Evolutionary conservation across 2,888 invertebrate species (phyloP).

Genomic region (Plemyria rubiginata): DNA sequence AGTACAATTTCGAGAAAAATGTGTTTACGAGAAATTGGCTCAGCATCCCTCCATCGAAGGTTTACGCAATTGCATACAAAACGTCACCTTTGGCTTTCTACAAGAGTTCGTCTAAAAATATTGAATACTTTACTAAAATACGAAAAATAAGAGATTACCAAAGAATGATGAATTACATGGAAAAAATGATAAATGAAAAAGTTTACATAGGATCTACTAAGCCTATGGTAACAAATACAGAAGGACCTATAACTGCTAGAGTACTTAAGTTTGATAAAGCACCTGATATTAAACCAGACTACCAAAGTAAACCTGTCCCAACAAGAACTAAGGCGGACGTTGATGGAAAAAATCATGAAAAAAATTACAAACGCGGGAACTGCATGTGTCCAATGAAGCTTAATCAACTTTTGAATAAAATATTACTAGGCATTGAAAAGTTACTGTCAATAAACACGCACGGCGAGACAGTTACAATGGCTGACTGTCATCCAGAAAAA

Average conservation of each 20-base stretch:
- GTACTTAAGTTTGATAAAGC: not conserved
- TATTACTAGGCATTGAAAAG: constrained; percentile 53
- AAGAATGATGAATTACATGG: constrained; percentile 66
- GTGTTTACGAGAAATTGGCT: constrained; percentile 58
- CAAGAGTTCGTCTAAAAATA: constrained; percentile 59
- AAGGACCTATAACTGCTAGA: constrained; percentile 20
- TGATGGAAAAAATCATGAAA: not conserved
- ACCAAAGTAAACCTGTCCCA: not conserved
- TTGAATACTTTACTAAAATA: constrained; percentile 68
- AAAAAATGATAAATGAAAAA: constrained; percentile 69
- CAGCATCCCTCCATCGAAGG: constrained; percentile 54
- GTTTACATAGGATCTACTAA: constrained; percentile 48
- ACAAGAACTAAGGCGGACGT: not conserved
- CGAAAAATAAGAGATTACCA: constrained; percentile 69
- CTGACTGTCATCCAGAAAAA: constrained; percentile 2
- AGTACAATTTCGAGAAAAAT: constrained; percentile 53
- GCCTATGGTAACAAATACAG: constrained; percentile 41
- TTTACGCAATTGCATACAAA: constrained; percentile 62
- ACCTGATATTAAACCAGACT: not conserved
- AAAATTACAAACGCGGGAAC: not conserved
- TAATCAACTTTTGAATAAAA: constrained; percentile 49
- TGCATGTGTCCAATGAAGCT: constrained; percentile 62
- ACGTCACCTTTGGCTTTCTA: constrained; percentile 58
- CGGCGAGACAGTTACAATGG: not conserved
- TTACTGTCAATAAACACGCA: constrained; percentile 44